Percentiles rank a stretch among this genome's conserved stretches.
These are phyloP conservation scores for Ormyrus pomaceus DNA, from an alignment of 2,888 invertebrate species.

Conservation along the genomic window DNA sequence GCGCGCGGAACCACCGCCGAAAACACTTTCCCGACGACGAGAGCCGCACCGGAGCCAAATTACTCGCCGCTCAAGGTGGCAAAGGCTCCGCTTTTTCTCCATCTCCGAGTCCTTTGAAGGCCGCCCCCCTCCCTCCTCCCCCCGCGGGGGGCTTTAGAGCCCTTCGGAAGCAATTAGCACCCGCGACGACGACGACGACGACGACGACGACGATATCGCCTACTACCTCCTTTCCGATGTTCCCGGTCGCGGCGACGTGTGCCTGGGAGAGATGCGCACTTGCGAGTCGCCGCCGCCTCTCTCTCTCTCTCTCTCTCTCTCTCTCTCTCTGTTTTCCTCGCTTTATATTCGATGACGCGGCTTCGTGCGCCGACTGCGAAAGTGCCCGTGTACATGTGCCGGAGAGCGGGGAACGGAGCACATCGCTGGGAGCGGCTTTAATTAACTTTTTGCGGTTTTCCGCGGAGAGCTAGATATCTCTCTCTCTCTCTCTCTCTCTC, in stretches of 20 bases:
- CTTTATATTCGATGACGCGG: conserved; percentile 21
- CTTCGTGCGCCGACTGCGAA: neutral
- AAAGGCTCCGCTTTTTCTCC: conserved; percentile 19
- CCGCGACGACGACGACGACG: neutral
- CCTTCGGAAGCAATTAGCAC: conserved; percentile 27
- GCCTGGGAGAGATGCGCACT: too few relatives aligned
- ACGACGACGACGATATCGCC: too few relatives aligned
- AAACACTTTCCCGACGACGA: conserved; percentile 13
- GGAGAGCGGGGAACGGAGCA: neutral
- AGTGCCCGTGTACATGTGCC: conserved; percentile 3
- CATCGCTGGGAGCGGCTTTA: conserved; percentile 41
- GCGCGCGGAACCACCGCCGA: conserved; percentile 12
- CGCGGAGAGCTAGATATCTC: neutral
- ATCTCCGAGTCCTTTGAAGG: neutral
- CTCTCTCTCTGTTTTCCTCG: neutral
- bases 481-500: too few relatives aligned
- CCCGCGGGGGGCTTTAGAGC: too few relatives aligned
- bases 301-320: neutral
- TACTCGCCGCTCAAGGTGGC: conserved; percentile 16
- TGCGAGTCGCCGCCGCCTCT: neutral
- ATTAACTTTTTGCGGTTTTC: conserved; percentile 39
- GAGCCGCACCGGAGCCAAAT: conserved; percentile 39
- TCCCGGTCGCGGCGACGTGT: too few relatives aligned
- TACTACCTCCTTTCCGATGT: too few relatives aligned
- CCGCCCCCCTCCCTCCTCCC: neutral